Evolutionary conservation across 2,797 vertebrate genomes (phyloP).

Genomic region (Sebastes umbrosus): DNA sequence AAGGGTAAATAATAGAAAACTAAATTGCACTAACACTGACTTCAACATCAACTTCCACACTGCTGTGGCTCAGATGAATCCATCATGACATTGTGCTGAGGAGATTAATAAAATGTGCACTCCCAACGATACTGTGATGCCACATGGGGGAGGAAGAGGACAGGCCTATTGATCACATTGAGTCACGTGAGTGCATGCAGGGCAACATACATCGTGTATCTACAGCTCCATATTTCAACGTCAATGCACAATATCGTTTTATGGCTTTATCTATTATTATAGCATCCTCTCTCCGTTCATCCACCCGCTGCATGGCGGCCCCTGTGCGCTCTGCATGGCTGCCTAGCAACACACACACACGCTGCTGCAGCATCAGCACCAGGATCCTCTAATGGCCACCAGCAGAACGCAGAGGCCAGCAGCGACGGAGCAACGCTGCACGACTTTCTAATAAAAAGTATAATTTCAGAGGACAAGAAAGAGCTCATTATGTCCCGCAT

Average conservation of each 20-base stretch:
- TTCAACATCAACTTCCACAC: not conserved
- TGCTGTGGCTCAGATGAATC: not conserved
- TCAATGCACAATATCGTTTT: not conserved
- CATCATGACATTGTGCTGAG: not conserved
- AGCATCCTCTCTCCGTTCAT: not conserved
- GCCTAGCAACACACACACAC: conserved; percentile 81
- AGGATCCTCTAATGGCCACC: conserved; percentile 64
- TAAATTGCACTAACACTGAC: not conserved
- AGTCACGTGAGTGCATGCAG: not conserved
- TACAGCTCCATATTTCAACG: not conserved
- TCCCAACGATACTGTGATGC: not conserved
- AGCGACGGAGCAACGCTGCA: not conserved
- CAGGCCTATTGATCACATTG: not conserved
- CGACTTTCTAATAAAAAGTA: not conserved
- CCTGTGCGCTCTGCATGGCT: conserved; percentile 57
- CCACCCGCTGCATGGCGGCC: not conserved
- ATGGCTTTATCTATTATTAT: not conserved
- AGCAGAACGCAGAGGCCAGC: conserved; percentile 43
- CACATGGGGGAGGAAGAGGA: not conserved
- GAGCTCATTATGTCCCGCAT: no score
- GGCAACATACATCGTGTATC: not conserved
- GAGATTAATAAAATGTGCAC: not conserved
- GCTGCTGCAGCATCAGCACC: conserved; percentile 81
- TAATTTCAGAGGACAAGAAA: not conserved
- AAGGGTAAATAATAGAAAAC: not conserved